Evolutionary conservation across 2,113 vertebrate species (phyloP).

Genomic region (Spermophilus dauricus): DNA sequence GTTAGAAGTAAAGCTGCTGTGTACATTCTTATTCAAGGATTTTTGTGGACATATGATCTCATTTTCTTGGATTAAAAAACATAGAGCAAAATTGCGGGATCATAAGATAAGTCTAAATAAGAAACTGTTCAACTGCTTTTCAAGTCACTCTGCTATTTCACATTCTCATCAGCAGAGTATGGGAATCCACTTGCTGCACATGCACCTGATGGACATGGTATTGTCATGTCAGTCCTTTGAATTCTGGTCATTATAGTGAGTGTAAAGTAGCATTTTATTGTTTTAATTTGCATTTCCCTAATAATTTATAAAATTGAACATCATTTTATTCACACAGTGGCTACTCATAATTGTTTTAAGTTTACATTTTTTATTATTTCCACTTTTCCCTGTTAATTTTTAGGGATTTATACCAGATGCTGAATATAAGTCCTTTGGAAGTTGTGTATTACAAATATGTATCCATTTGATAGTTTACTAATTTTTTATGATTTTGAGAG

Average conservation of each 20-base stretch:
- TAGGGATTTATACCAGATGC: background rate
- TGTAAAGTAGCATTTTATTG: background rate
- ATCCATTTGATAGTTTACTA: background rate
- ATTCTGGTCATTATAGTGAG: background rate
- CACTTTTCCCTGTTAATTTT: background rate
- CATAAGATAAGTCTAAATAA: background rate
- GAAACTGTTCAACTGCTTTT: background rate
- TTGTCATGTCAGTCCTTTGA: background rate
- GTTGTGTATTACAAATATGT: background rate
- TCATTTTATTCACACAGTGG: background rate
- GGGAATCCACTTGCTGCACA: background rate
- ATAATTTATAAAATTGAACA: background rate
- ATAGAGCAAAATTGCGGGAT: too few species aligned
- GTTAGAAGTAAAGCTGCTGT: background rate
- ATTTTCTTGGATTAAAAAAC: background rate
- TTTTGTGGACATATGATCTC: background rate
- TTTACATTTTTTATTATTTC: background rate
- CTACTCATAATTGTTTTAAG: background rate
- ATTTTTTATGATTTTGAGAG: too few species aligned
- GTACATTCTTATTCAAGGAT: background rate
- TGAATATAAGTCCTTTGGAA: background rate
- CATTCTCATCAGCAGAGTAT: background rate
- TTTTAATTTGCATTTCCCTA: background rate
- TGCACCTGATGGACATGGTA: background rate
- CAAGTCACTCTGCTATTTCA: background rate